Evolutionary conservation across 2,113 vertebrate genomes (phyloP), one percentile per base, ranked within the genome.

Genomic region (Otis tarda): DNA sequence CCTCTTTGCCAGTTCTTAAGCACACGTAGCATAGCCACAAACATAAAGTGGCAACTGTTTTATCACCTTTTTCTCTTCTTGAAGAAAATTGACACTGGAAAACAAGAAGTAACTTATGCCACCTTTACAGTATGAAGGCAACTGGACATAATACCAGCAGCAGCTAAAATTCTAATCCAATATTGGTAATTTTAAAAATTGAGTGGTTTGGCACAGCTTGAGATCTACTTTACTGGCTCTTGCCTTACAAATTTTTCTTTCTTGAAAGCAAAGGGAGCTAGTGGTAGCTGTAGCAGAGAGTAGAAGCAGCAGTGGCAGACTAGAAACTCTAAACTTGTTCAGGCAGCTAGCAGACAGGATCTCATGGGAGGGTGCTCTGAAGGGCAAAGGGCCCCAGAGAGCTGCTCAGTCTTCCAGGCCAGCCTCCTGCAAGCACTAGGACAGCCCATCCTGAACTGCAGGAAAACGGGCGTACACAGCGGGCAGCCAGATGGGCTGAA

Each of bases 401-500:
- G 61, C 16, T 15, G 45, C 8, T 53, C 45, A 23, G 27, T 5
- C 8, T 75, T 25, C 1, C 7, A 11, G 33, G 23, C 6, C 56
- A 79, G n/a, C 50, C 47, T 59, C 45, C 69, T n/a, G 37, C 67
- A 65, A 70, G 52, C 37, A 59, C 18, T 18, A 16, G 43, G 57
- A 49, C 4, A 14, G 61, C 12, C 67, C 61, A 41, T 11, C 64
- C 64, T 4, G 23, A 77, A 13, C 24, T 4, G 56, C 64, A 67
- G 56, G 57, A 14, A 55, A 70, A 63, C 3, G 39, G n/a, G 18
- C 16, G 20, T 10, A 3, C 5, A 1, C 0, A 43, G 53, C 70
- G 67, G 56, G 60, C 37, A 12, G 55, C 37, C 52, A 53, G 74
- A 41, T 47, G 63, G 69, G 74, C 73, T 50, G 64, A 78, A 28